Conservation (phyloP, 2,888 invertebrate species). For the Melanostoma mellinum region DNA sequence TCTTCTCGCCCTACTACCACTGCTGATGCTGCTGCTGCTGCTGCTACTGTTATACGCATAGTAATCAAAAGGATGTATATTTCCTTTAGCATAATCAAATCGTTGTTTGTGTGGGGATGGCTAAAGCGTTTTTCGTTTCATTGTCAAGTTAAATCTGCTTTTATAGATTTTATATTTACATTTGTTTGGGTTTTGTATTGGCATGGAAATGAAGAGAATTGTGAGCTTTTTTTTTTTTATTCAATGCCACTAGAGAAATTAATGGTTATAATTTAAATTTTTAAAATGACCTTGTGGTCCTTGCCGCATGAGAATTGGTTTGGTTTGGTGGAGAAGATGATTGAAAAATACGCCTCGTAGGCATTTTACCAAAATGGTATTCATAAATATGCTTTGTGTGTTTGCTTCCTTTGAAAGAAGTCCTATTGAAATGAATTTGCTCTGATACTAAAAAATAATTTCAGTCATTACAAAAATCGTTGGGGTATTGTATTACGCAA, state of each 20-base stretch:
- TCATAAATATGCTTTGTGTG: no score
- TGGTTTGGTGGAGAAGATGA: no score
- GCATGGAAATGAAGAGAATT: constrained; percentile 11
- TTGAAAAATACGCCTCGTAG: no score
- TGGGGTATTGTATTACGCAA: no score
- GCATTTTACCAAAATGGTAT: no score
- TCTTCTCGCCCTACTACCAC: not conserved
- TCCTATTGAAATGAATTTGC: no score
- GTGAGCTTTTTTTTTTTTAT: not conserved
- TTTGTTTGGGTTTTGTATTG: constrained; percentile 32
- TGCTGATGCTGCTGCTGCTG: constrained; percentile 4
- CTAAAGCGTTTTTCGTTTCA: constrained; percentile 25
- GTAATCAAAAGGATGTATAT: constrained; percentile 42
- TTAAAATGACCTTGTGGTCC: constrained; percentile 1
- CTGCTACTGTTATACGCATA: constrained; percentile 37
- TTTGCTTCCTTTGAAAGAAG: no score
- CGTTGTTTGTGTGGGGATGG: constrained; percentile 10
- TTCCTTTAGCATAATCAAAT: constrained; percentile 38
- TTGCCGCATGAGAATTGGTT: not conserved
- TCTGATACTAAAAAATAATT: no score
- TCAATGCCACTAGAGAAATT: constrained; percentile 32
- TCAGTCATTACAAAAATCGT: no score
- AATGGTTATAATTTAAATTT: constrained; percentile 27
- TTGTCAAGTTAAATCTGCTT: constrained; percentile 35
- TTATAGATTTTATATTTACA: constrained; percentile 28